Conservation (phyloP, 2,113 vertebrate genomes). For the Prionailurus bengalensis region DNA sequence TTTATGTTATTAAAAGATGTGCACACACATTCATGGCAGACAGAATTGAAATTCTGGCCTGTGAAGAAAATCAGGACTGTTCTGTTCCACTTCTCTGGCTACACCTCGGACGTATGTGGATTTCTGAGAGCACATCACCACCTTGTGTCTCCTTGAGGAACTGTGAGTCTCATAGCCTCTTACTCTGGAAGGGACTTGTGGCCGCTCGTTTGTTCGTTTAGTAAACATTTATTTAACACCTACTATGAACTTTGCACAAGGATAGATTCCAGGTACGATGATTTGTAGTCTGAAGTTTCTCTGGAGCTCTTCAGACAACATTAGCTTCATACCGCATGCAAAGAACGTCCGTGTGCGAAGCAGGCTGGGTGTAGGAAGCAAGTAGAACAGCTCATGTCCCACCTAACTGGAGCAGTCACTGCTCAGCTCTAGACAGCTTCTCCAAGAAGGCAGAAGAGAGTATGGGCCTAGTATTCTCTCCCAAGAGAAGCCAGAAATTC, state of each 20-base stretch:
- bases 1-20: background rate
- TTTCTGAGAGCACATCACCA: slow-evolving; percentile 18
- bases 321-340: background rate
- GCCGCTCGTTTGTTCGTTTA: background rate
- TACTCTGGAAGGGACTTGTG: background rate
- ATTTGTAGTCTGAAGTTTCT: background rate
- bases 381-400: fast-evolving
- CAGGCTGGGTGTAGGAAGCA: background rate
- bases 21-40: background rate
- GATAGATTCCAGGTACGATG: background rate
- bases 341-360: background rate
- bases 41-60: background rate
- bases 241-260: background rate
- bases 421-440: background rate
- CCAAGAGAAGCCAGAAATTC: background rate
- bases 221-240: background rate
- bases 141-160: background rate
- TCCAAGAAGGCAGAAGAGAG: background rate
- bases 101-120: fast-evolving
- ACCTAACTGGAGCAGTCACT: background rate
- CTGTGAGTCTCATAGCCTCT: background rate
- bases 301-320: background rate
- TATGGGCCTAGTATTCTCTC: background rate
- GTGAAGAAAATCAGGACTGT: background rate
- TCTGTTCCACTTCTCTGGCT: background rate